Percentiles rank a stretch among this genome's conserved stretches.
These are phyloP conservation scores for Trichonephila clavata DNA, from an alignment of 1,140 invertebrate genomes.

Conservation along the genomic window DNA sequence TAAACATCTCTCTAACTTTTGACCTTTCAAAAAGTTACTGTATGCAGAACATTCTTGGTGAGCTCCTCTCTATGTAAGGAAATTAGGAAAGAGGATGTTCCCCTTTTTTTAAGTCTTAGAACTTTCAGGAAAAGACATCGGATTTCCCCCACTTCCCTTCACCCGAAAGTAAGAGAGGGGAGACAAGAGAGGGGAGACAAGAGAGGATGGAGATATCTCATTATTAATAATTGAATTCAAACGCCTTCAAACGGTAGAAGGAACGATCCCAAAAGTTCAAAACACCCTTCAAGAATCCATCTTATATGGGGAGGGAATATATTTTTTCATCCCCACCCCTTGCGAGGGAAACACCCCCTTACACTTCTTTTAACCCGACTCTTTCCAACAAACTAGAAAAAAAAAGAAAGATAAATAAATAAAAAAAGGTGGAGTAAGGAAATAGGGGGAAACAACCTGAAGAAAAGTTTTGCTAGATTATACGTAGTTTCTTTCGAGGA, in stretches of 20 bases:
- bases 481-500: conserved; percentile 13
- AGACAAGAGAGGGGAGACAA: not conserved
- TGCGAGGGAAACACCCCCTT: not conserved
- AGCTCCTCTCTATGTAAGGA: not conserved
- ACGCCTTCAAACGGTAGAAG: not conserved
- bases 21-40: not conserved
- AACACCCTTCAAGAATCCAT: not conserved
- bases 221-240: conserved; percentile 50
- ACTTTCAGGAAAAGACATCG: not conserved
- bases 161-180: not conserved
- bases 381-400: not conserved
- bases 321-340: conserved; percentile 14
- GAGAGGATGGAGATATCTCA: not conserved
- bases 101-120: not conserved
- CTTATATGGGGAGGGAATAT: not conserved
- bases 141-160: not conserved
- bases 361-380: not conserved
- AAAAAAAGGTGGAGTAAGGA: not conserved
- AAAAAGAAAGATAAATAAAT: not conserved
- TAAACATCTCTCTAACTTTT: not conserved
- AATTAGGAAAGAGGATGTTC: not conserved
- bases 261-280: not conserved
- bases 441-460: conserved; percentile 14
- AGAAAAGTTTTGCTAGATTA: conserved; percentile 45
- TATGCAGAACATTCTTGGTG: conserved; percentile 9